Conservation (phyloP, 2,797 vertebrate genomes). For the Poecile montanus region DNA sequence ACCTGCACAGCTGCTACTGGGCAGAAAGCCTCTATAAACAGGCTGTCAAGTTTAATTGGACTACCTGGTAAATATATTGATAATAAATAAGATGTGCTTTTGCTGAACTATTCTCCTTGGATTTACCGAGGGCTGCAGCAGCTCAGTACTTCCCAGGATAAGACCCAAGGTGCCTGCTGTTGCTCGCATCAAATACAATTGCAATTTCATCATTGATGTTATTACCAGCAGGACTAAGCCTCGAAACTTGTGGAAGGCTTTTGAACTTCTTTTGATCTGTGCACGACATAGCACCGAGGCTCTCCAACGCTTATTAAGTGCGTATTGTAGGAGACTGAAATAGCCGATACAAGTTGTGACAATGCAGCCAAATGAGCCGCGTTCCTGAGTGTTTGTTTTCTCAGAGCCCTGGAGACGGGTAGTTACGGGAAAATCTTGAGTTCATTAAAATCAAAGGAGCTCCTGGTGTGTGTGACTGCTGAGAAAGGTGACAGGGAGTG, state of each 20-base stretch:
- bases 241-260: neutral
- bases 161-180: neutral
- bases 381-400: neutral
- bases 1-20: neutral
- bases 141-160: neutral
- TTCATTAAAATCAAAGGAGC: constrained; percentile 49
- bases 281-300: neutral
- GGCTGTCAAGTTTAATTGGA: constrained; percentile 39
- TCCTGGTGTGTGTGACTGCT: neutral
- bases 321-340: neutral
- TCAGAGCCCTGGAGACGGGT: neutral
- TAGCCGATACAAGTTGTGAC: neutral
- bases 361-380: neutral
- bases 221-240: neutral
- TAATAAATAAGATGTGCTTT: constrained; percentile 39
- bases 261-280: neutral
- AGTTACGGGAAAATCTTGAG: neutral
- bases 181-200: neutral
- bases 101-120: neutral
- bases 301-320: neutral
- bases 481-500: neutral
- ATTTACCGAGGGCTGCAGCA: neutral
- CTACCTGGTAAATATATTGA: constrained; percentile 25
- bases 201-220: neutral
- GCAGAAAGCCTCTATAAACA: constrained; percentile 43